Conservation (phyloP, 2,113 vertebrate genomes). For the Ciconia boyciana region DNA sequence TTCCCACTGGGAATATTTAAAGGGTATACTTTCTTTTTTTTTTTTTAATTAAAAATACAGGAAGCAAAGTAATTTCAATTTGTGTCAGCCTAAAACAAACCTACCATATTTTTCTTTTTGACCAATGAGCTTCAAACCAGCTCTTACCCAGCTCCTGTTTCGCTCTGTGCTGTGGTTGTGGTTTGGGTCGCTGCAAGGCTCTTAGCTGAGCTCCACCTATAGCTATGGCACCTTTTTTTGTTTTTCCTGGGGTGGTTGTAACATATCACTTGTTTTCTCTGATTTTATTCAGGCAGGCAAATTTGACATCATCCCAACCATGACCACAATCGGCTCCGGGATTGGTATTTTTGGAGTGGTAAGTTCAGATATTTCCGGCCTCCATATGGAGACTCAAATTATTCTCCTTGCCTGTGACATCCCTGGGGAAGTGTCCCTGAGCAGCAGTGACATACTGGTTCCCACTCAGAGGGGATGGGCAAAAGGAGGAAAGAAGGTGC, state of each 20-base stretch:
- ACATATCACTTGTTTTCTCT: background rate
- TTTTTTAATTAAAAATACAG: background rate
- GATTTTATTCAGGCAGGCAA: slow-evolving; percentile 83
- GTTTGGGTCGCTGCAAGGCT: background rate
- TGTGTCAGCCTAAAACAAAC: background rate
- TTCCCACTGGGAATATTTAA: background rate
- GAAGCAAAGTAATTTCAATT: background rate
- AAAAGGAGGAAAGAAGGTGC: background rate
- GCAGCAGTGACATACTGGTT: background rate
- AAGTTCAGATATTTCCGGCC: slow-evolving; percentile 59
- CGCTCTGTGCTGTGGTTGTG: background rate
- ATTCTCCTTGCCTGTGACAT: background rate
- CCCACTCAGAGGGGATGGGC: background rate
- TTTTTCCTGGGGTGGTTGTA: background rate
- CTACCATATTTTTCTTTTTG: background rate
- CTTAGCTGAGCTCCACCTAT: background rate
- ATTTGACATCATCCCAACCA: slow-evolving; percentile 95
- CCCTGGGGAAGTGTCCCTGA: background rate
- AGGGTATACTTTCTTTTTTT: background rate
- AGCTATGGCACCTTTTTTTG: background rate
- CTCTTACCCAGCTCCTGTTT: background rate
- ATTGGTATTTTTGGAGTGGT: slow-evolving; percentile 98
- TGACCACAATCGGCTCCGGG: slow-evolving; percentile 95
- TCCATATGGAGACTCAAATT: background rate
- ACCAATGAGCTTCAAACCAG: background rate